Percentiles rank a stretch among this genome's conserved stretches.
These are phyloP conservation scores for Drosophila guanche DNA, from an alignment of 1,140 invertebrate genomes.

Conservation along the genomic window DNA sequence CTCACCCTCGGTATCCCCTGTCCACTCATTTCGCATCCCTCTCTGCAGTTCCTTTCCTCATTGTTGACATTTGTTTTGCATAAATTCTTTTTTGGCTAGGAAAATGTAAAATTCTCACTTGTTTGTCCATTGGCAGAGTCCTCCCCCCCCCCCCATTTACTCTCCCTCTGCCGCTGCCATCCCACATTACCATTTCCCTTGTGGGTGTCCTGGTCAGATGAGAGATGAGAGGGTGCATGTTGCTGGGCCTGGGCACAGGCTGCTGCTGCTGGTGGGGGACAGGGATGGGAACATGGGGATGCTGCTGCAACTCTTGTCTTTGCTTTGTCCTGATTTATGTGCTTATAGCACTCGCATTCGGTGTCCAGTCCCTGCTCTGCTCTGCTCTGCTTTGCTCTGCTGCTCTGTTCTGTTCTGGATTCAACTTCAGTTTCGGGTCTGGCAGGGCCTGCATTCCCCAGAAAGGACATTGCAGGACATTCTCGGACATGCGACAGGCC, in stretches of 20 bases:
- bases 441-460: too few species aligned
- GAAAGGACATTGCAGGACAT: too few species aligned
- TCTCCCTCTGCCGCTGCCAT: conserved; percentile 2
- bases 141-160: background rate
- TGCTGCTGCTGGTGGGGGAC: too few species aligned
- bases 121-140: conserved; percentile 44
- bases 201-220: conserved; percentile 21
- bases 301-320: conserved; percentile 54
- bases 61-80: conserved; percentile 68
- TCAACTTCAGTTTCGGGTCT: too few species aligned
- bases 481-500: background rate
- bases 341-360: conserved; percentile 44
- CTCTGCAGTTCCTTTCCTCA: conserved; percentile 3
- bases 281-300: background rate
- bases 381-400: background rate
- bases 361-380: conserved; percentile 40
- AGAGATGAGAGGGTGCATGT: too few species aligned
- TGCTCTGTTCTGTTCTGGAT: background rate
- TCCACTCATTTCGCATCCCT: background rate
- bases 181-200: conserved; percentile 23
- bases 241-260: too few species aligned
- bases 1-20: background rate
- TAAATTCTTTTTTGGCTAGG: conserved; percentile 58
- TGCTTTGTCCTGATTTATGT: conserved; percentile 73
- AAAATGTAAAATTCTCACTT: conserved; percentile 64